Evolutionary conservation across 2,888 invertebrate genomes (phyloP), one percentile per base, ranked within the genome.

Genomic region (Tuberolachnus salignus): DNA sequence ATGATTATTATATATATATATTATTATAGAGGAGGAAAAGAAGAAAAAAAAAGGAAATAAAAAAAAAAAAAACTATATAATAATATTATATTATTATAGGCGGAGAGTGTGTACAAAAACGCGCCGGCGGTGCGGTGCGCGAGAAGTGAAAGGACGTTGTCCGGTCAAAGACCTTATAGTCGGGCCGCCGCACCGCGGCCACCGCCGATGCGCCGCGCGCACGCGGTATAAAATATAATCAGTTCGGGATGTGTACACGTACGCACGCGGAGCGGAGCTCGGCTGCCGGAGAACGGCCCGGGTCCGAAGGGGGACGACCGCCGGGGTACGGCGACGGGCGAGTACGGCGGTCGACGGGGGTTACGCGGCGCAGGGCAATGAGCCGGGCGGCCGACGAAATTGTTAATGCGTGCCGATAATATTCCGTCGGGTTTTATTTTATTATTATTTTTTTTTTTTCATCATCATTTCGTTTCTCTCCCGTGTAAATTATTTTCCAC

Each of bases 101-200:
- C 16, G 26, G 3, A 51, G 53, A 26, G 49, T 19, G 21, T 51
- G 61, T 21, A 44, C 49, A 13, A 19, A 9, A 16, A 46, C 44
- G 14, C 9, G 14, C 13, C 44, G 21, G 42, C 21, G 42, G 21
- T 14, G 42, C 34, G 55, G 10, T 16, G 44, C 53, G 57, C 34
- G 69, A 13, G 69, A 69, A 78, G 78, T 78, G 78, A 78, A 78
- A 78, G 78, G 78, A 78, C 78, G 78, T 78, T 69, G 78, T 78
- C 78, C 78, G 78, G 78, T 78, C 78, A 78, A 42, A 78, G 78
- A 78, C 78, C 78, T 66, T n/a, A 49, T 34, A 3, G 34, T 34
- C 34, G 34, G 3, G 34, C 34, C 6, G 34, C 34, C 34, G 34
- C 34, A 34, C 34, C 34, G 34, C 26, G 23, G 9, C 13, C 59